Evolutionary conservation across 2,888 invertebrate species (phyloP), one percentile per base, ranked within the genome.

Genomic region (Cheilosia vernalis): DNA sequence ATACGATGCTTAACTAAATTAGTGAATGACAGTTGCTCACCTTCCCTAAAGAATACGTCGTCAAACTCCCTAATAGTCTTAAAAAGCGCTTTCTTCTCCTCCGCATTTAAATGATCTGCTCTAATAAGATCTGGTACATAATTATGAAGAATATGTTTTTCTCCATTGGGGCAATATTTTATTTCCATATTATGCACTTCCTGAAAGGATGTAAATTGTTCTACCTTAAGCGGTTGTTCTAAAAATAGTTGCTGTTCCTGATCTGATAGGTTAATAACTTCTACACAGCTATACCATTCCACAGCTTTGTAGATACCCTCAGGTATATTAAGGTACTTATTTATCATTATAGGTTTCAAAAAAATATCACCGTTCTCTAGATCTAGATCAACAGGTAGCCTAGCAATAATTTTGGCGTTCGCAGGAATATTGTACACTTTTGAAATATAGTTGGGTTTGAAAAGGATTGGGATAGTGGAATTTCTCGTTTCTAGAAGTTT

Each of bases 401-500:
- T 21, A 51, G 27, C 40, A 40, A 66, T 66, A 3, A 40, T 37
- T 51, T 40, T 66, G 5, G 19, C 40, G 9, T 66, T 40, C 13
- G 24, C 4, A 13, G 24, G 30, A 15, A 47, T 47, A 10, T 61
- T 4, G 44, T 13, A 24, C 3, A 63, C 33, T 17, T 63, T 47
- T 10, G 63, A 66, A 21, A 53, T 40, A 24, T 17, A 30, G 10
- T 66, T 66, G 7, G 64, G 51, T n/a, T 66, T 66, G 15, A 66
- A 66, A 1, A 40, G 37, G 21, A 64, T 30, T 21, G 37, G 21
- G 2, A 51, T 51, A 15, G 4, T 1, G 9, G 44, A 13, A 9
- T 61, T 72, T 13, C 17, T 55, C 27, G 79, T 84, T 64, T 63
- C 58, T 64, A 80, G 58, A 21, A 58, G 2, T 24, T 37, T 55